Base-by-base conservation (phyloP, 1,140 invertebrate genomes). In the Rhagoletis pomonella region DNA sequence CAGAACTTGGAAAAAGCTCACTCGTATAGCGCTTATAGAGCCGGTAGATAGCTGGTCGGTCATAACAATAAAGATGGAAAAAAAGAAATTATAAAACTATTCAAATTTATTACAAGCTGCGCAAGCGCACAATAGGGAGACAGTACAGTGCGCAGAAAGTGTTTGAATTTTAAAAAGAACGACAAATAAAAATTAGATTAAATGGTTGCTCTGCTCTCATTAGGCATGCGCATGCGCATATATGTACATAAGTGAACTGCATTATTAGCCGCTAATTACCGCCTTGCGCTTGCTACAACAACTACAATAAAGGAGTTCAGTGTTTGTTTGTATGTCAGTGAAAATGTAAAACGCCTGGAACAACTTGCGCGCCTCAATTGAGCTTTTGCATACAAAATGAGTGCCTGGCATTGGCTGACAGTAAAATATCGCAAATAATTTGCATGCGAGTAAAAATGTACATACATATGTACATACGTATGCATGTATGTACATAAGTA, bases 341-440 rank as follows among this genome's bases (percentile, higher is more conserved):
- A 4, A 17, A 7, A 67, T 67, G 7, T 29, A 67, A 77, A 4
- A 17, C 69, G 17, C n/a, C 17, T 77, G 47, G 47, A 77, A 47
- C 47, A n/a, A 77, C 17, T 9, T 81, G 73, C 47, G 73, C 47
- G 5, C 19, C 3, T 14, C 4, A n/a, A 19, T 50, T 81, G 73
- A 58, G 73, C 73, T 81, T 67, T 55, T 81, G 73, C 73, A 81
- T 81, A 58, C n/a, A 55, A 81, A 81, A 81, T 55, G 47, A 62
- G 0, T 39, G 42, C 14, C 73, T 47, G 69, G 44, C 69, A 73
- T 50, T 73, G 73, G 47, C 73, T 81, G 44, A 55, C n/a, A 19
- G 42, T 42, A 67, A 67, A 67, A 81, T 55, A 19, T 81, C n/a
- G 47, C 73, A n/a, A 58, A 55, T 81, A 81, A 81, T 81, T 81